Evolutionary conservation across 1,140 invertebrate species (phyloP), one percentile per base, ranked within the genome.

Genomic region (Drosophila sucinea): DNA sequence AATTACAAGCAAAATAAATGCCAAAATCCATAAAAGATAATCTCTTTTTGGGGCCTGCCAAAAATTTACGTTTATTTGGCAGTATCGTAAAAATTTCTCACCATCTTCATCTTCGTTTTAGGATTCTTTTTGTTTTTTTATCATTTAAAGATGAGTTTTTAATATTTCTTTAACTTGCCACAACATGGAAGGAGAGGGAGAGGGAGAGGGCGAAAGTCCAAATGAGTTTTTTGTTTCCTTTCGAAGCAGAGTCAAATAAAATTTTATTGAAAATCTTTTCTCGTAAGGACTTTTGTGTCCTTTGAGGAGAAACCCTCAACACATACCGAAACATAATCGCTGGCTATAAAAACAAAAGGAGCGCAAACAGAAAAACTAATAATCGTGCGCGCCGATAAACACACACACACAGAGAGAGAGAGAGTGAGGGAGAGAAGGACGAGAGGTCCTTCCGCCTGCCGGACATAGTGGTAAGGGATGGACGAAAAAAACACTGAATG

Each of bases 381-480:
- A 84, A 84, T 84, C 81, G 81, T 83, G 75, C 76, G 76, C 81
- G 64, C 68, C 80, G 81, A 83, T 83, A 79, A 83, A 84, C 76
- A 83, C 80, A 47, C 51, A 32, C 32, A 67, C 58, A 72, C 62
- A 51, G 40, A 27, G 11, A 8, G 33, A 29, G 35, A 58, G 32
- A 17, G 23, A 58, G 25, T 30, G 25, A 68, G 32, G 29, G 41
- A 1, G 32, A n/a, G 11, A 38, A 11, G 27, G 27, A 7, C 17
- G 33, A 65, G 51, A 32, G 44, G 44, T 51, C 44, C 44, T 51
- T 17, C 44, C 23, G 5, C 7, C 10, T 38, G 38, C 38, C 32
- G 32, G 32, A 17, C n/a, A 32, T 32, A 57, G 55, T 57, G 32
- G 30, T 25, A 71, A 33, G 27, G 35, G 47, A 29, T 27, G 17